Evolutionary conservation across 2,888 invertebrate species (phyloP), one percentile per base, ranked within the genome.

Genomic region (Lissocephala sabroskyi): DNA sequence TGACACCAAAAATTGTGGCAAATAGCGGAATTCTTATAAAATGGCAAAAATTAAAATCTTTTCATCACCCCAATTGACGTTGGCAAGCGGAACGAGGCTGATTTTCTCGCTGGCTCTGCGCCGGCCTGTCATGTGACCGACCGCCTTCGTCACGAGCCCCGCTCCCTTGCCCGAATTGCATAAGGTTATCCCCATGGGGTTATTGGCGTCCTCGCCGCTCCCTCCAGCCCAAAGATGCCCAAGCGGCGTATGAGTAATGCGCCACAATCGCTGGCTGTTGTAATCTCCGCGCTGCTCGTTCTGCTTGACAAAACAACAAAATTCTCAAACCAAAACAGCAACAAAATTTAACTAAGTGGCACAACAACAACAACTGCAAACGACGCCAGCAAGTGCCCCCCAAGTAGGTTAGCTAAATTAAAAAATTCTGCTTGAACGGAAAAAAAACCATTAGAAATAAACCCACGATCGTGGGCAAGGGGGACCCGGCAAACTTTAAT

Each of bases 211-310:
- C n/a, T n/a, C n/a, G n/a, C n/a, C n/a, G n/a, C n/a, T n/a, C n/a
- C n/a, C n/a, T n/a, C n/a, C n/a, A n/a, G n/a, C n/a, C 16, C 16
- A 35, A 35, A 41, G 35, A 35, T 37, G 41, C 49, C 16, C 57
- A 64, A 45, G 57, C 51, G 45, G 59, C 62, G 61, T 66, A 64
- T 71, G 65, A 59, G 59, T 58, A 58, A 65, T 68, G 37, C 18
- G 3, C 16, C 41, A 23, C 3, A 23, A 23, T 23, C 23, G 3
- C 7, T 23, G 3, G 23, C 23, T 36, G 37, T 37, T 37, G 18
- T 37, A 37, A 37, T 37, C 19, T 18, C 9, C 19, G 30, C 7
- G 35, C 35, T 35, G 14, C 10, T 13, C 55, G 53, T 52, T n/a
- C n/a, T 54, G 41, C 35, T n/a, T n/a, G n/a, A 45, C 28, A 33